phyloP scores from a whole-genome alignment of 2,113 vertebrate species.

The Vidua macroura region DNA sequence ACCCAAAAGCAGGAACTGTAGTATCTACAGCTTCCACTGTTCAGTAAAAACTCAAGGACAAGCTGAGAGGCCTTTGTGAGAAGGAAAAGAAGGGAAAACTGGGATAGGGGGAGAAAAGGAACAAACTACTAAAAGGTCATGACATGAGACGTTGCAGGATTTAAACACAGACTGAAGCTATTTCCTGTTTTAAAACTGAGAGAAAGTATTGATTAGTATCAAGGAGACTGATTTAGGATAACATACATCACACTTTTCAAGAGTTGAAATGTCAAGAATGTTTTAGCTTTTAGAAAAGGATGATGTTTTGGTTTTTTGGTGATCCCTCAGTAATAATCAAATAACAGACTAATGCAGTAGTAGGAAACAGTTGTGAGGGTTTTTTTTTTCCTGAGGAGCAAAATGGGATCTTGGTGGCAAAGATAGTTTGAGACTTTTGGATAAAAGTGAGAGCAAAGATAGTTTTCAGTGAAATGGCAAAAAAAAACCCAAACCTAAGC shows the following conservation, averaged over 20 bases:
- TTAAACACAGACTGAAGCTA: slow-evolving; percentile 63
- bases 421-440: not conserved
- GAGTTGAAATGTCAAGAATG: not conserved
- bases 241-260: slow-evolving; percentile 2
- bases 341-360: not conserved
- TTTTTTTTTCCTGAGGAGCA: not conserved
- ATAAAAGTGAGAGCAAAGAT: not conserved
- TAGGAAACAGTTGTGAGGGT: not conserved
- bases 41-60: not conserved
- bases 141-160: slow-evolving; percentile 12
- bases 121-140: slow-evolving; percentile 43
- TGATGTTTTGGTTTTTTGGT: not conserved
- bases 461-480: not conserved
- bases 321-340: not conserved
- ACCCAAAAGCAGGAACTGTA: not conserved
- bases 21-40: not conserved
- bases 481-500: rapidly evolving
- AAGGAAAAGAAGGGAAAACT: not conserved
- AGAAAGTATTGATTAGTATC: slow-evolving; percentile 60
- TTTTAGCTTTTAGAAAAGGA: not conserved
- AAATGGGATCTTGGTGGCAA: not conserved
- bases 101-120: not conserved
- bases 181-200: slow-evolving; percentile 63
- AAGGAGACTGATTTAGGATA: slow-evolving; percentile 24
- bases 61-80: not conserved